Percentiles rank a stretch among this genome's conserved stretches.
These are phyloP conservation scores for Ophraella communa DNA, from an alignment of 2,888 invertebrate species.

Conservation along the genomic window DNA sequence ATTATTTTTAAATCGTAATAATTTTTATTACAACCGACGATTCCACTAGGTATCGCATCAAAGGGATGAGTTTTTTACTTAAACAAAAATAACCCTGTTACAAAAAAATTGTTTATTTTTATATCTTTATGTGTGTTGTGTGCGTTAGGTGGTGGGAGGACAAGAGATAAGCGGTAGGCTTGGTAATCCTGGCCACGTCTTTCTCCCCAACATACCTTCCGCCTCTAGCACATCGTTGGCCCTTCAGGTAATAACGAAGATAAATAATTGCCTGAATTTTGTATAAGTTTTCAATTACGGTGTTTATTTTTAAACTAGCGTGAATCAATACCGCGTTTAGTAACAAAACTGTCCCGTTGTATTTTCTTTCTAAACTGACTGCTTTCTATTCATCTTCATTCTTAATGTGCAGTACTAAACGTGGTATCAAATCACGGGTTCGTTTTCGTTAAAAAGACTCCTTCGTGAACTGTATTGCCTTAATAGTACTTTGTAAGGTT, in stretches of 20 bases:
- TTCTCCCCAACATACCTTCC: constrained; percentile 64
- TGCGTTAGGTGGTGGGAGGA: constrained; percentile 63
- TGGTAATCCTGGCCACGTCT: constrained; percentile 63
- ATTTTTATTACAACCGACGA: no score
- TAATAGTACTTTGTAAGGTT: not conserved
- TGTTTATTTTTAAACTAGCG: not conserved
- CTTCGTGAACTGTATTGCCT: not conserved
- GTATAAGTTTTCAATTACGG: not conserved
- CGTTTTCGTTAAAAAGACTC: not conserved
- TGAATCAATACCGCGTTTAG: not conserved
- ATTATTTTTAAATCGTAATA: no score
- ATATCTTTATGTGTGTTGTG: constrained; percentile 40
- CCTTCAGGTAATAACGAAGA: constrained; percentile 56
- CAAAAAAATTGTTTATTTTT: not conserved
- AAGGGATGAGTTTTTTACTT: no score
- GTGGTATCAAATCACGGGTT: not conserved
- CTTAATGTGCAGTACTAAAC: not conserved
- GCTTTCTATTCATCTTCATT: no score
- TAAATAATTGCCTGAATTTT: not conserved
- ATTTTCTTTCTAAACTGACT: no score
- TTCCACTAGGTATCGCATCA: no score
- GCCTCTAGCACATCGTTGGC: constrained; percentile 57
- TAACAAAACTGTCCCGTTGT: no score
- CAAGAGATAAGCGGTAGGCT: constrained; percentile 59
- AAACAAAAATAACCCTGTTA: no score